Evolutionary conservation across 2,888 invertebrate species (phyloP).

Genomic region (Arge pagana): DNA sequence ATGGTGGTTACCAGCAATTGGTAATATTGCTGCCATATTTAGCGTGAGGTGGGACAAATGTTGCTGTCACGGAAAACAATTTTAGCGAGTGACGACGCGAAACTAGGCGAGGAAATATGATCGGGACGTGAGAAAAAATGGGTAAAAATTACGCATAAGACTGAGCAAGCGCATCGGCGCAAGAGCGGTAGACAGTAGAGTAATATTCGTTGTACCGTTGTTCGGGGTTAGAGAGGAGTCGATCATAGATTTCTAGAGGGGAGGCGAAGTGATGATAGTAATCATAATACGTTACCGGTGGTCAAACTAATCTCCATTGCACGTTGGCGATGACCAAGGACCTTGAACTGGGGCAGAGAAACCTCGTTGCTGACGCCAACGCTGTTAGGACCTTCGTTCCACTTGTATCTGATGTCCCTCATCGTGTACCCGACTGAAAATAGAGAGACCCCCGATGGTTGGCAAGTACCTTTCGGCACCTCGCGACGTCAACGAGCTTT

Average conservation of each 20-base stretch:
- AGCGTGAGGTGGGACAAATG: too few species aligned
- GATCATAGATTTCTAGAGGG: neutral
- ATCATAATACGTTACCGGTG: slow-evolving; percentile 75
- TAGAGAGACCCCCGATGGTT: slow-evolving; percentile 51
- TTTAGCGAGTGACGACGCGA: too few species aligned
- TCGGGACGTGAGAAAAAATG: too few species aligned
- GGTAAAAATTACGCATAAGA: too few species aligned
- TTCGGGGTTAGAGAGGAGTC: too few species aligned
- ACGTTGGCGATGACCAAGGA: slow-evolving; percentile 94
- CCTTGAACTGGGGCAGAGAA: slow-evolving; percentile 97
- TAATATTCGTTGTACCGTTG: too few species aligned
- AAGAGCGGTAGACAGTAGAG: too few species aligned
- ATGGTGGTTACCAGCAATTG: too few species aligned
- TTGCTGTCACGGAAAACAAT: too few species aligned
- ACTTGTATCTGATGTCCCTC: slow-evolving; percentile 96
- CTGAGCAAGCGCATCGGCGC: too few species aligned
- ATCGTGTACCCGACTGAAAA: slow-evolving; percentile 95
- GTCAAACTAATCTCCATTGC: slow-evolving; percentile 96
- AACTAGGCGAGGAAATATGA: too few species aligned
- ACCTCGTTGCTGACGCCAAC: slow-evolving; percentile 95
- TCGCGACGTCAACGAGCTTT: slow-evolving; percentile 27
- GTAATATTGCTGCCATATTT: too few species aligned
- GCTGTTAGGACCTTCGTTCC: slow-evolving; percentile 94
- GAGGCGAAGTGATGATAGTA: slow-evolving; percentile 23
- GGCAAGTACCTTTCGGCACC: slow-evolving; percentile 22